phyloP scores from a whole-genome alignment of 2,888 invertebrate species.

The Cheilosia impressa region DNA sequence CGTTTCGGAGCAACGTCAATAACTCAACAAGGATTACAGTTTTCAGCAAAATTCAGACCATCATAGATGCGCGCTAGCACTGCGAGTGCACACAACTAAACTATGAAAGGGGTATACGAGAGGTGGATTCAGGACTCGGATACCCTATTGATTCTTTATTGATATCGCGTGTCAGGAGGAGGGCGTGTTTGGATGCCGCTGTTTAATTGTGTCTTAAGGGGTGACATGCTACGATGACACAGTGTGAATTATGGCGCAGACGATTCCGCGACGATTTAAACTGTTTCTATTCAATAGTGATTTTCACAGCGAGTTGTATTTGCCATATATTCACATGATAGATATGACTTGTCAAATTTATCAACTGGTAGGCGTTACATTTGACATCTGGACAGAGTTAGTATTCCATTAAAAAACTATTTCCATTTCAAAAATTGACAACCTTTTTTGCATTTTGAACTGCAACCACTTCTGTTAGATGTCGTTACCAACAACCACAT shows the following conservation, averaged over 20 bases:
- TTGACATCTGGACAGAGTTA: no score
- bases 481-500: no score
- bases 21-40: constrained; percentile 64
- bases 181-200: constrained; percentile 3
- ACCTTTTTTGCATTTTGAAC: no score
- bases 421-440: no score
- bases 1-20: constrained; percentile 34
- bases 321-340: no score
- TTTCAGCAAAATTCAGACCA: constrained; percentile 27
- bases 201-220: constrained; percentile 12
- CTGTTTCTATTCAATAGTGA: no score
- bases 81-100: neutral
- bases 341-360: no score
- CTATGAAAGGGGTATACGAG: constrained; percentile 5
- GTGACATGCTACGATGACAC: constrained; percentile 21
- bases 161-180: constrained; percentile 61
- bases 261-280: neutral
- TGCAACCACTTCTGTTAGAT: no score
- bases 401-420: no score
- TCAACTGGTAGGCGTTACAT: no score
- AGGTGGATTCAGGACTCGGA: constrained; percentile 23
- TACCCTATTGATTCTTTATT: constrained; percentile 52
- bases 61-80: neutral
- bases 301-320: no score
- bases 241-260: constrained; percentile 1